A percentile compares a stretch with the other conserved stretches of the same genome.
phyloP scores from a whole-genome alignment of 1,140 invertebrate species.

The Onthophagus taurus region DNA sequence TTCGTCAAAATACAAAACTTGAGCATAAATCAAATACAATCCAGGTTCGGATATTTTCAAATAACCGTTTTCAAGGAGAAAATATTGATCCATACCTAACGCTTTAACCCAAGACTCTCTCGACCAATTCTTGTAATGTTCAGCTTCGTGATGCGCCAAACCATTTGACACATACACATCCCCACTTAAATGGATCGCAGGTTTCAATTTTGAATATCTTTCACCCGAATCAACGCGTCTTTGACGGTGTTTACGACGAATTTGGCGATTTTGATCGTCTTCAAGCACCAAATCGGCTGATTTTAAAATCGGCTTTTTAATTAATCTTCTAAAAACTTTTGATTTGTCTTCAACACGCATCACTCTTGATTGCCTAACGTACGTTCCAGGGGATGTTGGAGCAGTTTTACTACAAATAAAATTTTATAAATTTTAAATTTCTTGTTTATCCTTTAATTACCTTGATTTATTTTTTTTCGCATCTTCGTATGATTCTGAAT shows the following conservation, averaged over 20 bases:
- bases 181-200: constrained; percentile 3
- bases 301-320: constrained; percentile 2
- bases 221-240: constrained; percentile 2
- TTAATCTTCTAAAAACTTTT: constrained; percentile 1
- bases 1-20: constrained; percentile 52
- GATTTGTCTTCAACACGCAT: constrained; percentile 6
- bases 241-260: neutral
- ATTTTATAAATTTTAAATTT: neutral
- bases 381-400: no score
- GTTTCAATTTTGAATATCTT: neutral
- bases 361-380: constrained; percentile 5
- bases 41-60: constrained; percentile 43
- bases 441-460: neutral
- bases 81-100: constrained; percentile 31
- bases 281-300: no score
- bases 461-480: constrained; percentile 6
- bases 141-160: neutral
- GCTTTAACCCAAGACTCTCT: constrained; percentile 36
- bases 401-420: neutral
- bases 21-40: constrained; percentile 51
- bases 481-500: constrained; percentile 10
- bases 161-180: neutral
- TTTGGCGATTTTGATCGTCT: no score
- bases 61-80: constrained; percentile 36
- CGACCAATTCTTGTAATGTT: constrained; percentile 29